Evolutionary conservation across 2,113 vertebrate genomes (phyloP).

Genomic region (Leucosticte australis): DNA sequence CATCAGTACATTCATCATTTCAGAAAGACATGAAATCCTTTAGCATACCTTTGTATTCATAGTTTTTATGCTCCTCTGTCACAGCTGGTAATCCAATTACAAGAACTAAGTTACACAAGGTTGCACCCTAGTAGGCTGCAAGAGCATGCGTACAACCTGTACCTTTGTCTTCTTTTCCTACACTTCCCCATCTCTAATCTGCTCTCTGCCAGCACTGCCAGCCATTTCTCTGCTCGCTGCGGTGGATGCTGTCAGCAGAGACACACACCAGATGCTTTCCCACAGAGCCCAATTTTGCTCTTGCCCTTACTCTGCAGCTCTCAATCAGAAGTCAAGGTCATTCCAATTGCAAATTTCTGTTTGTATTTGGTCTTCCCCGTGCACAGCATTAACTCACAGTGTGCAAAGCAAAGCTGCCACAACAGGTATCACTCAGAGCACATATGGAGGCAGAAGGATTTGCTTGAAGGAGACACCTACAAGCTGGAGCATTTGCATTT

Average conservation of each 20-base stretch:
- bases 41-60: not conserved
- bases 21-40: not conserved
- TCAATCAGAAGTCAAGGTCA: conserved; percentile 6
- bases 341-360: not conserved
- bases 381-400: rapidly evolving
- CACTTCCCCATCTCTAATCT: not conserved
- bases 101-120: not conserved
- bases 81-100: not conserved
- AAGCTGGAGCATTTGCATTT: not conserved
- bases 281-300: not conserved
- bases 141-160: rapidly evolving
- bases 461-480: not conserved
- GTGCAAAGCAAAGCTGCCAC: not conserved
- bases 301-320: not conserved
- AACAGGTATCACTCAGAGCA: not conserved
- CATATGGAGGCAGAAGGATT: not conserved
- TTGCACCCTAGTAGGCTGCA: not conserved
- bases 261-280: not conserved
- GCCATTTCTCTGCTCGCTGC: not conserved
- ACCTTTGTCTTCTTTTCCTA: not conserved
- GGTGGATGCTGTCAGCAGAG: not conserved
- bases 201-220: not conserved
- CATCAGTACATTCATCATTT: not conserved
- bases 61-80: not conserved
- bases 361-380: rapidly evolving